Evolutionary conservation across 2,797 vertebrate genomes (phyloP), one percentile per base, ranked within the genome.

Genomic region (Gambelia wislizenii): DNA sequence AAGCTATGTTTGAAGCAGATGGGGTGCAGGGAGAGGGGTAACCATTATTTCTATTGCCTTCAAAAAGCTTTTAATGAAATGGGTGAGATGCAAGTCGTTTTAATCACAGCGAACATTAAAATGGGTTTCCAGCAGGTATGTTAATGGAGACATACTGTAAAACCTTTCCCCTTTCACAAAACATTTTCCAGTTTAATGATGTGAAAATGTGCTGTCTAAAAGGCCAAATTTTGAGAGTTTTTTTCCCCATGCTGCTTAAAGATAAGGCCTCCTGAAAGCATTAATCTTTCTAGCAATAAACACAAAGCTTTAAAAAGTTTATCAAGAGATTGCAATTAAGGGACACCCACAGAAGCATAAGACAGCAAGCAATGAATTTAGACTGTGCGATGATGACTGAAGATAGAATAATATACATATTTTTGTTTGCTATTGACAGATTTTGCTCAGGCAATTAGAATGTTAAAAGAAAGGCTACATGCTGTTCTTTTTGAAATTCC

Each of bases 1-100:
- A 93, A 89, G 79, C 89, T 83, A 49, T 90, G 94, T 93, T 94
- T 80, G 91, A 94, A 94, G 82, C 94, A 94, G 94, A 95, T 91
- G 93, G 85, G 86, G 67, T 90, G 92, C 92, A 87, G 87, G 91
- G 91, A 79, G 92, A 92, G 91, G 85, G 54, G 75, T 92, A 91
- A 92, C 89, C 80, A 78, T 72, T 72, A 75, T 92, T 93, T 91
- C 84, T 9, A 2, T 88, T 84, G 87, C 86, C 92, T 94, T 83
- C 7, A 86, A 82, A 81, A 85, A 93, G 67, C 93, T 92, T 87
- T 56, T 89, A 94, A 91, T 88, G 83, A 94, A 94, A 89, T 91
- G 93, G 87, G 77, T 75, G 49, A 54, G 84, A 89, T 86, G 84
- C 78, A 52, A 89, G 61, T 75, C 85, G 47, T 83, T 94, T 91